Base-by-base conservation (phyloP, 2,797 vertebrate genomes). In the Dendrocincla fuliginosa region DNA sequence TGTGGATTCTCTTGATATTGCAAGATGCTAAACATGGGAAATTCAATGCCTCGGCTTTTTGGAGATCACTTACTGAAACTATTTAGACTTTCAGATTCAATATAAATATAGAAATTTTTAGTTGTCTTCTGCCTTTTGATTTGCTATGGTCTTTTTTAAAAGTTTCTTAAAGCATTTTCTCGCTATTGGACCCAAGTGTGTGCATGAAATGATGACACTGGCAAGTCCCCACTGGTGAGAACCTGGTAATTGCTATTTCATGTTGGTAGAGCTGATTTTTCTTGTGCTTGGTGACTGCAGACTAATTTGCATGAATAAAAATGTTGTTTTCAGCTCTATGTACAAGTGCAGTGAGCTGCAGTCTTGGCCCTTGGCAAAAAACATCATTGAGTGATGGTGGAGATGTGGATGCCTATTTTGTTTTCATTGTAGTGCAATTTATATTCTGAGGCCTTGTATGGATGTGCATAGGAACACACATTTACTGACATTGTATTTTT, bases 181-280 rank as follows among this genome's bases (percentile, higher is more conserved):
- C 27, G 57, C 22, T 3, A 1, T 8, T 79, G 52, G 33, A 50
- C 16, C 6, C 3, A 1, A 3, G 1, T 6, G 8, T 42, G 17
- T 3, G 1, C 35, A 35, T 9, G 30, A 64, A n/a, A 35, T 37
- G 13, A 32, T 8, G 10, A 33, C 25, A 25, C 13, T 68, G 61
- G n/a, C 2, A 47, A 22, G 2, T 56, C 33, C 35, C 75, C 22
- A 35, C 35, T 42, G 9, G 13, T 74, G 11, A 84, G n/a, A 68
- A 35, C 19, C 13, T 35, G 20, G 27, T 68, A 63, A 64, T 35
- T 76, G 42, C 15, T 56, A 8, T 70, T 33, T 76, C 20, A 49
- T 64, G 33, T 30, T 65, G 33, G 13, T 74, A 46, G 56, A 85
- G 25, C 5, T 85, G 33, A 2, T 74, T 78, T 78, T 90, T 81